These are phyloP conservation scores for Dissostichus mawsoni DNA, from an alignment of 2,113 vertebrate species.

Conservation along the genomic window DNA sequence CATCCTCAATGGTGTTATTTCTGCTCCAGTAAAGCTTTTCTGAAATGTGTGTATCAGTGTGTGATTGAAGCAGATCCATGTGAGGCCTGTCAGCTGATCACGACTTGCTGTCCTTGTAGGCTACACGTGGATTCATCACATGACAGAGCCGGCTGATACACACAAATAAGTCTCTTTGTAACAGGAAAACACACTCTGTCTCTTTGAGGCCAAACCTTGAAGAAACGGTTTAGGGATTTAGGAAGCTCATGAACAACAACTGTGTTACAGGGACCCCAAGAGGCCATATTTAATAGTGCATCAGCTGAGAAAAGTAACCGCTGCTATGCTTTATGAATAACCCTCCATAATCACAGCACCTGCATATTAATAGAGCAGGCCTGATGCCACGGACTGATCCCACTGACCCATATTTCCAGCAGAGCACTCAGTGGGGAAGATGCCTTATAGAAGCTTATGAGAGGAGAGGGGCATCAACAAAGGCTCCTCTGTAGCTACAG, in stretches of 20 bases:
- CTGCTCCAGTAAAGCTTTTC: conserved; percentile 19
- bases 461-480: conserved; percentile 60
- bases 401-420: conserved; percentile 70
- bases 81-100: conserved; percentile 63
- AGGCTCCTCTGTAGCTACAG: conserved; percentile 45
- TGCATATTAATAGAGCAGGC: conserved; percentile 56
- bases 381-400: conserved; percentile 44
- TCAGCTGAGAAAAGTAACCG: conserved; percentile 37
- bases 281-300: conserved; percentile 59
- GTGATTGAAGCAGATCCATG: conserved; percentile 33
- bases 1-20: conserved; percentile 25
- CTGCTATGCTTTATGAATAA: conserved; percentile 22
- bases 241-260: neutral
- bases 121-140: conserved; percentile 74
- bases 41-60: conserved; percentile 20
- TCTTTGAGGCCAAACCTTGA: conserved; percentile 18
- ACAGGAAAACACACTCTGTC: conserved; percentile 8
- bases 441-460: neutral
- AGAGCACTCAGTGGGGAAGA: conserved; percentile 12
- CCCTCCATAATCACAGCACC: conserved; percentile 38
- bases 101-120: conserved; percentile 41
- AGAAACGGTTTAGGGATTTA: neutral
- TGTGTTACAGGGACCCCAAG: conserved; percentile 64
- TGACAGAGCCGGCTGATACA: conserved; percentile 52
- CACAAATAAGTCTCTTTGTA: conserved; percentile 74